Conservation (phyloP, 2,113 vertebrate genomes). For the Prunella himalayana region DNA sequence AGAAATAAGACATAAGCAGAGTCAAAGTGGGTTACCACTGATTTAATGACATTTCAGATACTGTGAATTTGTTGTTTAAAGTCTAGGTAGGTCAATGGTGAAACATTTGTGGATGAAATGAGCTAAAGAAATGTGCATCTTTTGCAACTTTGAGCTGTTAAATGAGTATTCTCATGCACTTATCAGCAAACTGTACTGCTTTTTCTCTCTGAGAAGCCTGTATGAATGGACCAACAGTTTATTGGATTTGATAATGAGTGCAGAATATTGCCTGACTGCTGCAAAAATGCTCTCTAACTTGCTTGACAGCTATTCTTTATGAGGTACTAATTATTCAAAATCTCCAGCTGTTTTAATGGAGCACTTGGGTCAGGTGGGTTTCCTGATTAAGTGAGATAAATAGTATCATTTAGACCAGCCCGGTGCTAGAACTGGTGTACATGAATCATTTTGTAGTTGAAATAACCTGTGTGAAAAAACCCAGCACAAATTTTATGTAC, state of each 20-base stretch:
- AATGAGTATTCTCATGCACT: background rate
- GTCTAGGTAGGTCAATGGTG: background rate
- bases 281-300: background rate
- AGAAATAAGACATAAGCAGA: background rate
- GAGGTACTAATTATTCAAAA: background rate
- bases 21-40: background rate
- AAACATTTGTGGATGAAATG: background rate
- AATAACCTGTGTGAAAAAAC: background rate
- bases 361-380: background rate
- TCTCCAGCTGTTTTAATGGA: background rate
- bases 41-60: background rate
- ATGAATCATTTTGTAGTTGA: background rate
- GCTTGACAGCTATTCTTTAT: background rate
- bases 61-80: background rate
- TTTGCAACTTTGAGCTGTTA: background rate
- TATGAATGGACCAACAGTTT: background rate
- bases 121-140: background rate
- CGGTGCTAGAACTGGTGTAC: background rate
- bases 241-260: background rate
- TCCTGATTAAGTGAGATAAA: slow-evolving; percentile 21
- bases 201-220: background rate
- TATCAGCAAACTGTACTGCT: background rate
- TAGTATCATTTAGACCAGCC: background rate
- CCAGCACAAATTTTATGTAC: background rate
- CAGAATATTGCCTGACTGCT: background rate